Evolutionary conservation across 1,140 invertebrate genomes (phyloP).

Genomic region (Drosophila albomicans): DNA sequence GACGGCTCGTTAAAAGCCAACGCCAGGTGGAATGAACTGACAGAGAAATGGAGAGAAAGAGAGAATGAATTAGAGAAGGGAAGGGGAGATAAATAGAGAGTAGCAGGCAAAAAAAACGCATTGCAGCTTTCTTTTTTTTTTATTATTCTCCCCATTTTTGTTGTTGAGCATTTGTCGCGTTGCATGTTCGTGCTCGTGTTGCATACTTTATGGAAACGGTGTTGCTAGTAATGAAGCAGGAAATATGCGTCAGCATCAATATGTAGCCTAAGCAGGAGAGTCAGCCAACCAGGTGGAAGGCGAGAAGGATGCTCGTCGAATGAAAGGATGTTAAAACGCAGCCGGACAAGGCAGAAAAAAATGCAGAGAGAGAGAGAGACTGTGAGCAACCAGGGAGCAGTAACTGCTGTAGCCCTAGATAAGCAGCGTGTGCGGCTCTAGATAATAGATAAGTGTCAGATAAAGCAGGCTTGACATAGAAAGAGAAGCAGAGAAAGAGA

Average conservation of each 20-base stretch:
- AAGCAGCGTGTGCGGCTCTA: slow-evolving; percentile 47
- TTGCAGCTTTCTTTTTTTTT: slow-evolving; percentile 44
- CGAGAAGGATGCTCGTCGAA: background rate
- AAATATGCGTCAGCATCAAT: slow-evolving; percentile 79
- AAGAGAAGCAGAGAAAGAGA: no score
- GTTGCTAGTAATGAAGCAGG: slow-evolving; percentile 75
- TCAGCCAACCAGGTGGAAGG: background rate
- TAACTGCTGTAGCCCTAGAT: slow-evolving; percentile 30
- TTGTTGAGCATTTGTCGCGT: slow-evolving; percentile 24
- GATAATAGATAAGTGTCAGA: slow-evolving; percentile 42
- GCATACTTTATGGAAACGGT: slow-evolving; percentile 65
- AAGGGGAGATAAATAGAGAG: background rate
- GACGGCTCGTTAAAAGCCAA: slow-evolving; percentile 72
- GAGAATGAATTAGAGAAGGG: background rate
- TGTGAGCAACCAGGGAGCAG: background rate
- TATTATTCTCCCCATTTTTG: slow-evolving; percentile 11
- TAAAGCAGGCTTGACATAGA: slow-evolving; percentile 36
- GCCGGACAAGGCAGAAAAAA: slow-evolving; percentile 39
- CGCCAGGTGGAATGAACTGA: slow-evolving; percentile 46
- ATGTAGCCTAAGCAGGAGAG: slow-evolving; percentile 33
- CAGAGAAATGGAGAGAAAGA: slow-evolving; percentile 5
- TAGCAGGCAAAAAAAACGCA: slow-evolving; percentile 41
- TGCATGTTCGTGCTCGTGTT: slow-evolving; percentile 48
- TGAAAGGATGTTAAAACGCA: slow-evolving; percentile 34
- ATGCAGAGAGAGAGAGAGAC: no score